phyloP scores from a whole-genome alignment of 2,888 invertebrate genomes.

The Hirtodrosophila trivittata region DNA sequence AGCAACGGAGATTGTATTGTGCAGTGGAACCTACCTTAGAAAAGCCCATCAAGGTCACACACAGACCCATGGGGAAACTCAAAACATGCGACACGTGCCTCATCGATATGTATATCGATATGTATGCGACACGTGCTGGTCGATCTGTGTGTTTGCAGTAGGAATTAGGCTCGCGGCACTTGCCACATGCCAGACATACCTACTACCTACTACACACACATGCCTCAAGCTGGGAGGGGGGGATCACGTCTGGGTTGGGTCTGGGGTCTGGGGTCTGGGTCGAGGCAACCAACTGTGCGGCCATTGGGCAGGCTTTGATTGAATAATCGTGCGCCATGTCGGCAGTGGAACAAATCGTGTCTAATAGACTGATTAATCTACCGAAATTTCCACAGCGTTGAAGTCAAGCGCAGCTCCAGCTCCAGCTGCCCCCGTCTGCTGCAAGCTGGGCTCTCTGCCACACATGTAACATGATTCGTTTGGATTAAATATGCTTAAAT shows the following conservation, averaged over 20 bases:
- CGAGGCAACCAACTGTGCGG: conserved; percentile 57
- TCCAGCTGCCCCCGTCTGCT: background rate
- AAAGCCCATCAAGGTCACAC: too few relatives aligned
- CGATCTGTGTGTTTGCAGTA: background rate
- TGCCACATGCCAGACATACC: conserved; percentile 36
- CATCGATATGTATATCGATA: too few relatives aligned
- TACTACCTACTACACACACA: background rate
- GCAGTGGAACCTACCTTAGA: too few relatives aligned
- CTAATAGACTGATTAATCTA: conserved; percentile 81
- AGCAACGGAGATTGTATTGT: too few relatives aligned
- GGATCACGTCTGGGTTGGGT: conserved; percentile 1
- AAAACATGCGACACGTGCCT: too few relatives aligned
- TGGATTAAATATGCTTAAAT: conserved; percentile 81
- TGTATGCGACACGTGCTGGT: too few relatives aligned
- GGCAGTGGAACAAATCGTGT: conserved; percentile 76
- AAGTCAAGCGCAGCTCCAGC: conserved; percentile 51
- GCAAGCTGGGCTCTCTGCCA: conserved; percentile 19
- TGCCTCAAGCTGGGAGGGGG: background rate
- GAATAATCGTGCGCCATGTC: conserved; percentile 70
- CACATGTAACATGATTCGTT: conserved; percentile 75
- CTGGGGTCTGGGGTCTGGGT: background rate
- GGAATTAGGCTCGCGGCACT: conserved; percentile 28
- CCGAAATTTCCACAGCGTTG: conserved; percentile 64
- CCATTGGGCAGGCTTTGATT: conserved; percentile 56
- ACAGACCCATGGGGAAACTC: too few relatives aligned